Evolutionary conservation across 2,797 vertebrate species (phyloP), one percentile per base, ranked within the genome.

Genomic region (Sus cebifrons): DNA sequence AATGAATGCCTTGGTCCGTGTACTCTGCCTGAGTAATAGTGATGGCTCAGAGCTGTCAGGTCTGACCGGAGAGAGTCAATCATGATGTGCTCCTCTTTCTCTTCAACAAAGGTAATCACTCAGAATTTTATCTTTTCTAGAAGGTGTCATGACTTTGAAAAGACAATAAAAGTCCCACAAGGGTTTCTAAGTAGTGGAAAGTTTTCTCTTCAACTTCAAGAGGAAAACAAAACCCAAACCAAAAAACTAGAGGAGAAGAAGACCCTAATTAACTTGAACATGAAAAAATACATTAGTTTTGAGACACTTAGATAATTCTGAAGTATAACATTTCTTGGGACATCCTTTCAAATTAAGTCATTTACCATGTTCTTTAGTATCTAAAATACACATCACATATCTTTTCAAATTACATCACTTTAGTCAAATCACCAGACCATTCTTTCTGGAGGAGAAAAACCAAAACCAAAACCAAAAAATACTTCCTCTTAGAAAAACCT

Each of bases 101-200:
- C 60, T 82, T 71, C 64, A 75, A 85, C 17, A 89, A 73, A 64
- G n/a, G 65, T 91, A 78, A 96, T 96, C 95, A 91, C 71, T 97
- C 89, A 95, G 36, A 44, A 89, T 91, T 96, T 91, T 89, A 93
- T 95, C 86, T 95, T 96, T 97, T 90, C 71, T 85, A 73, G 70
- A 95, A 88, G 36, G 54, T 88, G 84, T 93, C 95, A 86, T 96
- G 94, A 89, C 89, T 96, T 96, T 96, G 81, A 93, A 95, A 97
- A 95, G 65, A 91, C 62, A 87, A 91, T 82, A 81, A 73, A 85
- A 97, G 40, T 83, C 52, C 81, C 77, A 87, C 52, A 91, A 92
- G 18, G 9, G 62, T 68, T 95, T 94, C 36, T 95, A 25, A 25
- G 5, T 78, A 85, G 21, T 52, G 20, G 56, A 92, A 96, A 71